Conservation (phyloP, 1,140 invertebrate genomes). For the Brachionus asplanchnoidis region DNA sequence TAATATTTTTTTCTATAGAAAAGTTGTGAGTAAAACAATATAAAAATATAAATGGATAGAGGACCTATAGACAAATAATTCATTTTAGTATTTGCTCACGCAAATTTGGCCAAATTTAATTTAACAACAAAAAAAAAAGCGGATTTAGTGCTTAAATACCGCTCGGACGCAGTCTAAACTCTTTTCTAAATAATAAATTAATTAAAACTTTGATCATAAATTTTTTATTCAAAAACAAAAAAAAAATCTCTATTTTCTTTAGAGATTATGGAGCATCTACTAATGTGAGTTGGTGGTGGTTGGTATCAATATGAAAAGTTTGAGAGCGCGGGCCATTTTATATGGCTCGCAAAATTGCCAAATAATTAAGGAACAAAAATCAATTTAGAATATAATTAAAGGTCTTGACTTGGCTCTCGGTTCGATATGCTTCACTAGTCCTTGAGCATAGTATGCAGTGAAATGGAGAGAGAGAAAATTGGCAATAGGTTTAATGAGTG, state of each 20-base stretch:
- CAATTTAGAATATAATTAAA: constrained; percentile 6
- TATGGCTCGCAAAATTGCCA: not conserved
- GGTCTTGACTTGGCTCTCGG: not conserved
- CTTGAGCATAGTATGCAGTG: not conserved
- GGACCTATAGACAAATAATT: not conserved
- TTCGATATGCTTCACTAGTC: not conserved
- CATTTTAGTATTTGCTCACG: not conserved
- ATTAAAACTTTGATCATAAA: not conserved
- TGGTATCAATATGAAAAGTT: not conserved
- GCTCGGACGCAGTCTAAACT: not conserved
- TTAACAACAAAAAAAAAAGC: not conserved
- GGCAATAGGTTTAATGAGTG: not conserved
- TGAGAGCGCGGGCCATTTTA: not conserved
- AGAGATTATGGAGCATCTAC: not conserved
- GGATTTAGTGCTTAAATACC: not conserved
- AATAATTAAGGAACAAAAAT: not conserved
- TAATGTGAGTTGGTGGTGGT: not conserved
- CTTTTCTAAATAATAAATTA: not conserved
- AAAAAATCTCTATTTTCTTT: not conserved
- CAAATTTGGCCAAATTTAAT: not conserved
- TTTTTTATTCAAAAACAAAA: not conserved
- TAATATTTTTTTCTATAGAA: not conserved
- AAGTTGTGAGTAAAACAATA: not conserved
- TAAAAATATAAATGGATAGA: not conserved
- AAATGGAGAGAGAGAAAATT: not conserved